phyloP scores from a whole-genome alignment of 2,113 vertebrate genomes.

The Elephantulus edwardii region DNA sequence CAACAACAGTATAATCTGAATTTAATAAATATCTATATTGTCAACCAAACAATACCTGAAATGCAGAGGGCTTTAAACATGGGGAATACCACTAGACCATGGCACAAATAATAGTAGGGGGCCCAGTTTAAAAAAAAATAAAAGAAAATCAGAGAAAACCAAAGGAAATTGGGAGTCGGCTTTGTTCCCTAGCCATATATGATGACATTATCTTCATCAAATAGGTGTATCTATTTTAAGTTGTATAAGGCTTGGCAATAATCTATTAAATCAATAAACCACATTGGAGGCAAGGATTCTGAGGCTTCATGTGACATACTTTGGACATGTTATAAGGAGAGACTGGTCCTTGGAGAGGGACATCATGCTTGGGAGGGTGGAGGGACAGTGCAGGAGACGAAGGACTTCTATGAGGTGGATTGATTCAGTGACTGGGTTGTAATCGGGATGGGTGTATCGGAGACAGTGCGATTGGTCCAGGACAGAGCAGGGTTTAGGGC shows the following conservation, averaged over 20 bases:
- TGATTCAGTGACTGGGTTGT: no score
- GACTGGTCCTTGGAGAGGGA: no score
- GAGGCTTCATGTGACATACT: no score
- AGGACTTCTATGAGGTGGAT: no score
- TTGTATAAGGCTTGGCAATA: not conserved
- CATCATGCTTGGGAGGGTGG: no score
- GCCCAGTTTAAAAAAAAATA: not conserved
- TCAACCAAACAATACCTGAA: not conserved
- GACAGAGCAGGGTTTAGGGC: no score
- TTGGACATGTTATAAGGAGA: no score
- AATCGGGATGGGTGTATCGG: no score
- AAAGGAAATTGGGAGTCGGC: not conserved
- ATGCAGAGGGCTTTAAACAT: constrained; percentile 9
- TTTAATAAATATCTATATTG: not conserved
- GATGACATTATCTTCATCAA: not conserved
- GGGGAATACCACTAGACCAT: not conserved
- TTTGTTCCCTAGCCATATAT: not conserved
- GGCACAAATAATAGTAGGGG: not conserved
- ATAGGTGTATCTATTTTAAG: not conserved
- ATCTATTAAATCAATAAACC: not conserved
- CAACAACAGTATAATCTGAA: not conserved
- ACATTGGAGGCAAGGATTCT: no score
- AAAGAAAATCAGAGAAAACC: not conserved
- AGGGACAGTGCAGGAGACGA: no score
- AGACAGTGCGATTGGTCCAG: no score